A percentile compares a stretch with the other conserved stretches of the same genome.
These are phyloP conservation scores for Caiman crocodilus DNA, from an alignment of 2,797 vertebrate species.

Conservation along the genomic window DNA sequence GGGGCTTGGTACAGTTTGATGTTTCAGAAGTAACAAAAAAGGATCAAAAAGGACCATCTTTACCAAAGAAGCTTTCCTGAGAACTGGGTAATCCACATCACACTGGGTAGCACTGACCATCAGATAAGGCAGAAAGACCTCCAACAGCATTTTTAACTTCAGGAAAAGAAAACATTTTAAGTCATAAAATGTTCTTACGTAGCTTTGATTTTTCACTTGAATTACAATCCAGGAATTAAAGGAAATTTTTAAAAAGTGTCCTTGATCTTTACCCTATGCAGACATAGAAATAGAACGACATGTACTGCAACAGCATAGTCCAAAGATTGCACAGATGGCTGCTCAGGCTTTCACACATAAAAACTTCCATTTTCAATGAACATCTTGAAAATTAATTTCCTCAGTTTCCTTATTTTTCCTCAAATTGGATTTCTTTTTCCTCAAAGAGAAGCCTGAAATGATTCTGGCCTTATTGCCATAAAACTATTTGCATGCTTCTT, in stretches of 20 bases:
- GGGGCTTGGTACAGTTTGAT: conserved; percentile 46
- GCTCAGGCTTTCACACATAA: conserved; percentile 64
- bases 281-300: conserved; percentile 75
- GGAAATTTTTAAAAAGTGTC: conserved; percentile 66
- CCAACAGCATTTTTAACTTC: conserved; percentile 74
- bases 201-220: conserved; percentile 80
- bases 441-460: background rate
- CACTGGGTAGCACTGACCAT: conserved; percentile 62
- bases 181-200: conserved; percentile 71
- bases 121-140: conserved; percentile 72
- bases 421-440: background rate
- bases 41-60: conserved; percentile 51
- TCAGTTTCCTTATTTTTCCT: background rate
- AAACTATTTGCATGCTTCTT: background rate
- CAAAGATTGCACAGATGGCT: conserved; percentile 65
- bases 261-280: conserved; percentile 78
- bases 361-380: conserved; percentile 73
- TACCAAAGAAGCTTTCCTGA: conserved; percentile 51
- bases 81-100: conserved; percentile 69
- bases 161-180: conserved; percentile 75
- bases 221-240: conserved; percentile 80
- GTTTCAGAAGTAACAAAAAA: conserved; percentile 61
- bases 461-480: background rate
- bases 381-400: conserved; percentile 63
- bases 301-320: conserved; percentile 37